A percentile compares a stretch with the other conserved stretches of the same genome.
Conservation (phyloP, 2,888 invertebrate species). For the Atethmia centrago region DNA sequence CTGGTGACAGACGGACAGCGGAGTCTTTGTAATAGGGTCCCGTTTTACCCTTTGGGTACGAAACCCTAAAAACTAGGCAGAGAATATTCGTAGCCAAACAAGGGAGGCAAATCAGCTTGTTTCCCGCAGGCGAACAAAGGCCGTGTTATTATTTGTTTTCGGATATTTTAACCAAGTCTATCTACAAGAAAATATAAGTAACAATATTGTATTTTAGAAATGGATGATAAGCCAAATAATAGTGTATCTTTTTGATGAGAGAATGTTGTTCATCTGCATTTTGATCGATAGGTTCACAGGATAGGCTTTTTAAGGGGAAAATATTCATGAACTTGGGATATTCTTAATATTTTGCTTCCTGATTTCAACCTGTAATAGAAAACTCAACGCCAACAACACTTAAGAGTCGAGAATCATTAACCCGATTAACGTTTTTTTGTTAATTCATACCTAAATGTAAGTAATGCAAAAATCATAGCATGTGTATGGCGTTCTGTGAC, state of each 20-base stretch:
- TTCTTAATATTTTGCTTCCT: slow-evolving; percentile 10
- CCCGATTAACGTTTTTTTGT: background rate
- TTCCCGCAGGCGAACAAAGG: slow-evolving; percentile 63
- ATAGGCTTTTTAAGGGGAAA: slow-evolving; percentile 3
- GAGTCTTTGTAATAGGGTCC: no score
- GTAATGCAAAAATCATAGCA: background rate
- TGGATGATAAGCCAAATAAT: slow-evolving; percentile 35
- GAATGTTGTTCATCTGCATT: slow-evolving; percentile 35
- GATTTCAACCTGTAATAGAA: background rate
- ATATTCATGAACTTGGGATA: slow-evolving; percentile 34
- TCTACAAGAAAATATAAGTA: slow-evolving; percentile 37
- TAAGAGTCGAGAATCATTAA: background rate
- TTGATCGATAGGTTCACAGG: slow-evolving; percentile 18
- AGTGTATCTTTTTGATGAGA: slow-evolving; percentile 25
- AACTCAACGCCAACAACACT: background rate
- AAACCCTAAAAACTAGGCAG: slow-evolving; percentile 31
- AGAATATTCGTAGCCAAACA: slow-evolving; percentile 52
- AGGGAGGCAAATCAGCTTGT: slow-evolving; percentile 61
- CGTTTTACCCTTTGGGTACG: no score
- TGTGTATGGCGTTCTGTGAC: background rate
- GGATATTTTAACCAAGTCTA: slow-evolving; percentile 62
- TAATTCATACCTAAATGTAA: no score
- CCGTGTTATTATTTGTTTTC: slow-evolving; percentile 51
- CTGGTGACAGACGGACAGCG: no score
- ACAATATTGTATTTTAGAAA: slow-evolving; percentile 44